Base-by-base conservation (phyloP, 2,113 vertebrate genomes). In the Esox niger region DNA sequence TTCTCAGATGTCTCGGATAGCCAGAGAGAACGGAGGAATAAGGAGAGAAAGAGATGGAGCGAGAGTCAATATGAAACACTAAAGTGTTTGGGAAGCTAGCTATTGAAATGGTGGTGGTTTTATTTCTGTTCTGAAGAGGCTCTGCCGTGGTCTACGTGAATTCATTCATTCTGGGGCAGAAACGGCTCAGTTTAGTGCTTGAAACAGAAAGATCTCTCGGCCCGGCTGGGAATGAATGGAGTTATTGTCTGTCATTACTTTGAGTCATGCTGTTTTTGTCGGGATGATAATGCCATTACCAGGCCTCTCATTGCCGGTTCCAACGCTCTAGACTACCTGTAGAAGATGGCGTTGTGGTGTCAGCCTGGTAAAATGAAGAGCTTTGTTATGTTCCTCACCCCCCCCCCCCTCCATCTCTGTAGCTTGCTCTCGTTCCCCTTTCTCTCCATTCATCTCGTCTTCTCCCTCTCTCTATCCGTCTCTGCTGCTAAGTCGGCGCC, bases 291-390 rank as follows among this genome's bases (percentile, higher is more conserved):
- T 29, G 20, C 20, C 20, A n/a, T 1, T 9, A 38, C 27, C 25
- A 7, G 25, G 43, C 43, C 43, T 64, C 7, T 46, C 66, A 66
- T 62, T 65, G 59, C 21, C 55, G 55, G 29, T 38, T 38, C 35
- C 35, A 38, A 38, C 35, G 10, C 35, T 38, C 63, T 23, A 10
- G 33, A 63, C 57, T 64, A 71, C 70, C 47, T 79, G 54, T 75
- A 66, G 38, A 77, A 62, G 63, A 30, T 15, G 17, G 23, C 2
- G 35, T 32, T 21, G 63, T 60, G 0, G 26, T 62, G 75, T 71
- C 68, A 54, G 10, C 59, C 61, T 65, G 35, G 72, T 66, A 17
- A 79, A 78, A 58, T 62, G 31, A 71, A 76, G 52, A 55, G 13
- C 30, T 56, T 47, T 10, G 30, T 59, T 59, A n/a, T n/a, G n/a